Conservation (phyloP, 2,888 invertebrate species). For the Suillia variegata region DNA sequence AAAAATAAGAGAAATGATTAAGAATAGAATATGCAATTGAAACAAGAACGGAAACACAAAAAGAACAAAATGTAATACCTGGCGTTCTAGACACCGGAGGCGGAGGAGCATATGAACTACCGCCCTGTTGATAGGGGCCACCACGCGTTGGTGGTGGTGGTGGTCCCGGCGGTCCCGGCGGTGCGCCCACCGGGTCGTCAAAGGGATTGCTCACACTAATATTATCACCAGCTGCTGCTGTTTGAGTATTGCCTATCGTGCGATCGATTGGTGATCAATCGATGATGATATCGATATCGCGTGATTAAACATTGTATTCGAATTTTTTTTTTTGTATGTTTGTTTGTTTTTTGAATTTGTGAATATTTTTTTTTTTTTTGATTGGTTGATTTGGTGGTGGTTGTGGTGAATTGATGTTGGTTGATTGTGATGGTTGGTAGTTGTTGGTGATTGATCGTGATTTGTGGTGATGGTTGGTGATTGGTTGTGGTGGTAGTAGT, state of each 20-base stretch:
- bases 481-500: slow-evolving; percentile 18
- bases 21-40: slow-evolving; percentile 18
- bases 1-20: slow-evolving; percentile 18
- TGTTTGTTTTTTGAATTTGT: background rate
- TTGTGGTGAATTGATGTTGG: slow-evolving; percentile 31
- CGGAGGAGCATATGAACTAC: slow-evolving; percentile 60
- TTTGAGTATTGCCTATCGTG: slow-evolving; percentile 50
- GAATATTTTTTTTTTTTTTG: background rate
- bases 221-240: slow-evolving; percentile 67
- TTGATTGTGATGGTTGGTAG: slow-evolving; percentile 18
- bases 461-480: slow-evolving; percentile 20
- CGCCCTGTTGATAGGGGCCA: slow-evolving; percentile 58
- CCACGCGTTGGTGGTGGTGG: slow-evolving; percentile 41
- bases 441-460: slow-evolving; percentile 15
- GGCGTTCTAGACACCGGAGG: slow-evolving; percentile 62
- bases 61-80: slow-evolving; percentile 51
- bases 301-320: slow-evolving; percentile 17
- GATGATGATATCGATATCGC: slow-evolving; percentile 17
- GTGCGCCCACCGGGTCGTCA: slow-evolving; percentile 68
- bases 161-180: slow-evolving; percentile 47
- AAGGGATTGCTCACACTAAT: slow-evolving; percentile 86
- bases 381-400: slow-evolving; percentile 31
- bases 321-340: background rate
- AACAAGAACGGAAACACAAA: slow-evolving; percentile 25
- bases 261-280: background rate